Base-by-base conservation (phyloP, 2,888 invertebrate genomes). In the Pollenia labialis region DNA sequence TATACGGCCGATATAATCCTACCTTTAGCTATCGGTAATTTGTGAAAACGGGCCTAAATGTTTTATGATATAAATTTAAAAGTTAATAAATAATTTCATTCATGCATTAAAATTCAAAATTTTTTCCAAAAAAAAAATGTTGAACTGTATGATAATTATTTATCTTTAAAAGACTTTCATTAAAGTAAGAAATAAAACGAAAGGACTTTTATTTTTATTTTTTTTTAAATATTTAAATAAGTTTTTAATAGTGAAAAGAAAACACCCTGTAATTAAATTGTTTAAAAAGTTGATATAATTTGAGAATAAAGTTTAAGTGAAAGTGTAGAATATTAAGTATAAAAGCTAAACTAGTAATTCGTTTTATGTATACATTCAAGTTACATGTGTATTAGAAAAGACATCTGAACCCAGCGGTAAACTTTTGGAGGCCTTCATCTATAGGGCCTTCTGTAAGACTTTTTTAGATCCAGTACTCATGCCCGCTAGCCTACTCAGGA, bases 231-330 rank as follows among this genome's bases (percentile, higher is more conserved):
- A 48, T 81, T 81, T 81, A 2, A 68, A 74, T 23, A 71, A 79
- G 58, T 84, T 84, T 79, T 74, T 68, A 32, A 74, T 72, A 66
- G 74, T 72, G 46, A 68, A 60, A 79, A 79, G 72, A 79, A 74
- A 84, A 79, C 46, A 84, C 66, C 14, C 68, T 60, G 66, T 46
- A 58, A 68, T 68, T 46, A 14, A n/a, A 52, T 62, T 46, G 32
- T 18, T 12, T 1, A 52, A 71, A 50, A 54, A 62, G 42, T 64
- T 64, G 32, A 56, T 64, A 46, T 46, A 71, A 64, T 68, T 60
- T 44, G 16, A 42, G 14, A 52, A 40, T 44, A 60, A 74, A 84
- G 46, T 68, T 66, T 1, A 46, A 84, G 84, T 81, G 74, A 84
- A 84, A 84, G 81, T 79, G 72, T 81, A 52, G 54, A 56, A 69